Evolutionary conservation across 2,797 vertebrate species (phyloP).

Genomic region (Phoxinus dragarum): DNA sequence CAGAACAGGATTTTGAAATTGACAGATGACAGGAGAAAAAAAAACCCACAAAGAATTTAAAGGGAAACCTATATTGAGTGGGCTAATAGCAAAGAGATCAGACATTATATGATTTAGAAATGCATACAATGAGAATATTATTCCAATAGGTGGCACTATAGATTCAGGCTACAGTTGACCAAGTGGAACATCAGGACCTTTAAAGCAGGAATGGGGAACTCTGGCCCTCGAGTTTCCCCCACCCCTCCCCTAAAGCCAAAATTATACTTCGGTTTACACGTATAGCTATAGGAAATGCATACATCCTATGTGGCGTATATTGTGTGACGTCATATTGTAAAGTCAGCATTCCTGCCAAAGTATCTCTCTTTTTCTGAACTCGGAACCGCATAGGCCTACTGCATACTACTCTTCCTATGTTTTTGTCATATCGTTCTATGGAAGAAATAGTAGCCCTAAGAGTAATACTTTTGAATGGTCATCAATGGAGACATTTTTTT

Average conservation of each 20-base stretch:
- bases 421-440: neutral
- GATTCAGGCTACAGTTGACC: neutral
- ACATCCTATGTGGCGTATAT: neutral
- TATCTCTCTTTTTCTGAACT: neutral
- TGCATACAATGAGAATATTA: neutral
- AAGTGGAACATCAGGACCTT: neutral
- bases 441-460: neutral
- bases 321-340: neutral
- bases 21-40: neutral
- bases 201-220: neutral
- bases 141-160: conserved; percentile 31
- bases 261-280: neutral
- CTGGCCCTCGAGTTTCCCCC: neutral
- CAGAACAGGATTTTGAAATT: neutral
- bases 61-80: no score
- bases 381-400: neutral
- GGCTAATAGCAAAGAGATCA: neutral
- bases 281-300: no score
- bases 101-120: neutral
- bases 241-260: neutral
- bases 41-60: neutral
- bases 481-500: neutral
- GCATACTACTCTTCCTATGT: neutral
- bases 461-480: neutral
- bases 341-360: neutral